Base-by-base conservation (phyloP, 2,797 vertebrate genomes). In the Cichlasoma orientale region DNA sequence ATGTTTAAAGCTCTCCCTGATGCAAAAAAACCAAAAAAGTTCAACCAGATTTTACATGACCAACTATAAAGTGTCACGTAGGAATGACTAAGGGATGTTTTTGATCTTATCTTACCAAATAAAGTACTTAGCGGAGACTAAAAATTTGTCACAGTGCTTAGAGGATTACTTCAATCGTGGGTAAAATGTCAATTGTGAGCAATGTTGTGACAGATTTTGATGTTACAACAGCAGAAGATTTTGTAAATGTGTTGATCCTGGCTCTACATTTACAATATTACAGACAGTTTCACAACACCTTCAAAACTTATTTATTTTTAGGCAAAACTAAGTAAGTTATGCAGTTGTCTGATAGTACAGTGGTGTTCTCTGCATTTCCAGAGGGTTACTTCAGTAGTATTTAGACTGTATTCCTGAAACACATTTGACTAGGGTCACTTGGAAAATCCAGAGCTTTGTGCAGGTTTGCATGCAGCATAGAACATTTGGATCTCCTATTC, bases 401-500 rank as follows among this genome's bases (percentile, higher is more conserved):
- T 78, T 38, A 68, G 59, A 80, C 23, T 44, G 14, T 19, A 36
- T 81, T 86, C 79, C 82, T 83, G 56, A 83, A 79, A 59, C 19
- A 72, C 47, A 80, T 79, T 71, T 74, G 78, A 73, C 25, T 58
- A 16, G 13, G 38, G 75, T 79, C 77, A 71, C 23, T 5, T 57
- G 10, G 55, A 74, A 19, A 72, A 75, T 38, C 31, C 29, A 61
- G 50, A 78, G 54, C 38, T 79, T 19, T 63, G 44, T 52, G 50
- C 18, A 66, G 33, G 79, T 91, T 90, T 93, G 74, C 85, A 89
- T 91, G 69, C 21, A 53, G 47, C 69, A 19, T 38, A 74, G 53
- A 77, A 81, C 25, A 77, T 85, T 78, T 82, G 68, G 50, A 61
- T 31, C 50, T 68, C 25, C 4, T 74, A 91, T 90, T 85, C 82